phyloP scores from a whole-genome alignment of 1,140 invertebrate species.

The Cotesia typhae region DNA sequence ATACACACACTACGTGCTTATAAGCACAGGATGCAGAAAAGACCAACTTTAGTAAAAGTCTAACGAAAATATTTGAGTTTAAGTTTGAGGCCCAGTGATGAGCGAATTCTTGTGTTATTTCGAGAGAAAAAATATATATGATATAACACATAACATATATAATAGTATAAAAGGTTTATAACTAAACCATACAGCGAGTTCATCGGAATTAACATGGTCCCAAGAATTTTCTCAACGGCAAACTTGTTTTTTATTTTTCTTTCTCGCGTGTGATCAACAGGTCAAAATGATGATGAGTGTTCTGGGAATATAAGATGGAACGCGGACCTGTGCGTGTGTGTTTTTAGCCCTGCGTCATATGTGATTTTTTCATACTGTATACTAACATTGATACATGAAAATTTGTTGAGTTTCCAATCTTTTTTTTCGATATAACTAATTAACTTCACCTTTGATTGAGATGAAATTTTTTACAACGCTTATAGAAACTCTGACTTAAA shows the following conservation, averaged over 20 bases:
- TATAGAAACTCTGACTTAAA: too few species aligned
- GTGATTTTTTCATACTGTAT: neutral
- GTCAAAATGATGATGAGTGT: slow-evolving; percentile 25
- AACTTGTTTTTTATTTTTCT: slow-evolving; percentile 25
- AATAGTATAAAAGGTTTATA: slow-evolving; percentile 1
- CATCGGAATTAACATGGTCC: slow-evolving; percentile 4
- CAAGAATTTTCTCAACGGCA: slow-evolving; percentile 23
- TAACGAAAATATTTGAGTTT: slow-evolving; percentile 7
- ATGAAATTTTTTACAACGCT: too few species aligned
- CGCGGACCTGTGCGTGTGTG: neutral
- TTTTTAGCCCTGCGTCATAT: slow-evolving; percentile 5
- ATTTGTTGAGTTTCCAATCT: too few species aligned
- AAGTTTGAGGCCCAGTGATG: neutral
- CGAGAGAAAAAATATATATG: neutral
- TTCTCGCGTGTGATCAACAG: slow-evolving; percentile 1
- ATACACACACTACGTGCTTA: neutral
- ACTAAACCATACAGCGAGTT: neutral
- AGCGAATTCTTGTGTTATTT: slow-evolving; percentile 16
- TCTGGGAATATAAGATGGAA: slow-evolving; percentile 16
- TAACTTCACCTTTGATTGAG: too few species aligned
- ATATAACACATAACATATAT: neutral
- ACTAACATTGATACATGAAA: too few species aligned
- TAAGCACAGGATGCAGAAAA: slow-evolving; percentile 1
- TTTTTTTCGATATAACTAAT: too few species aligned
- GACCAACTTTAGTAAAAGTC: neutral